Conservation (phyloP, 2,797 vertebrate species). For the Diceros bicornis region DNA sequence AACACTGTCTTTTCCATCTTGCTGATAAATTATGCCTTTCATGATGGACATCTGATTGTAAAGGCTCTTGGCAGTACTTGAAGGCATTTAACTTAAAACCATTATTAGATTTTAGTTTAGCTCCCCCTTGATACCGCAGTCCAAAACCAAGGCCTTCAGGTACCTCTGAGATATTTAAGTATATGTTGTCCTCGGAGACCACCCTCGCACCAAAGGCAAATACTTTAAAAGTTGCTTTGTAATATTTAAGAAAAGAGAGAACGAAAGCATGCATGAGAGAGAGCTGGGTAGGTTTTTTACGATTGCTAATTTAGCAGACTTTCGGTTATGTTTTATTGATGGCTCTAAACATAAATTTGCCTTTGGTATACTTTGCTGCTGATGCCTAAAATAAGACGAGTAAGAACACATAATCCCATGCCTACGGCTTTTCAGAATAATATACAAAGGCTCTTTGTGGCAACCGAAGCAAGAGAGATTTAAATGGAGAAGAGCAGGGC, state of each 20-base stretch:
- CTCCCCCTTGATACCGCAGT: conserved; percentile 75
- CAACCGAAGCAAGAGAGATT: conserved; percentile 64
- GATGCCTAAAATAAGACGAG: conserved; percentile 83
- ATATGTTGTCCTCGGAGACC: conserved; percentile 68
- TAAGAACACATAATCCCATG: conserved; percentile 77
- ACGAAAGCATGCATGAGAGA: not conserved
- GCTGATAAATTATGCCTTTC: conserved; percentile 59
- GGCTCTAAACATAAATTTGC: conserved; percentile 87
- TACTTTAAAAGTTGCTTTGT: conserved; percentile 85
- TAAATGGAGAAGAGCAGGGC: not conserved
- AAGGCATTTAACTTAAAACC: conserved; percentile 86
- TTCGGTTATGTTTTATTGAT: conserved; percentile 90
- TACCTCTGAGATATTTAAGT: conserved; percentile 83
- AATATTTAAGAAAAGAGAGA: conserved; percentile 78
- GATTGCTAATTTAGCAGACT: conserved; percentile 90
- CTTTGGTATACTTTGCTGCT: conserved; percentile 77
- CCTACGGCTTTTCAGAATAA: conserved; percentile 79
- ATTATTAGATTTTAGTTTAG: conserved; percentile 84
- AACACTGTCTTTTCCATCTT: conserved; percentile 34
- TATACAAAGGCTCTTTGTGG: conserved; percentile 66
- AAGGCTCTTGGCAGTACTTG: conserved; percentile 79
- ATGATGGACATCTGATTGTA: conserved; percentile 62
- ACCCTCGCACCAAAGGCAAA: conserved; percentile 83
- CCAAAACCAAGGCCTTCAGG: conserved; percentile 79
- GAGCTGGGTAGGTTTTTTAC: conserved; percentile 79